These are phyloP conservation scores for Heliconius aoede DNA, from an alignment of 2,888 invertebrate species.

Conservation along the genomic window DNA sequence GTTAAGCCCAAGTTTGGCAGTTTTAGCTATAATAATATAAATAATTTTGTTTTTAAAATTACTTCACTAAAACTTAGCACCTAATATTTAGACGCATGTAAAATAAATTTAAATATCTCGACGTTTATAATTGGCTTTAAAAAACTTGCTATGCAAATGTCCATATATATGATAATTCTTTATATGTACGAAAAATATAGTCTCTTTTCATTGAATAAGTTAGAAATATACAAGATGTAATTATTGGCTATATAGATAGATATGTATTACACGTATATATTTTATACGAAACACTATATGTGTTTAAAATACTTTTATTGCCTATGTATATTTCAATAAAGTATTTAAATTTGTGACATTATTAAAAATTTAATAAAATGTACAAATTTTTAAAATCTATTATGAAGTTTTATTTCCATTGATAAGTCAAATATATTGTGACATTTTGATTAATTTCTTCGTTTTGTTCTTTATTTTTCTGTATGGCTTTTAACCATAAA, in stretches of 20 bases:
- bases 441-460: too few relatives aligned
- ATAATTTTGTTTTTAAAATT: neutral
- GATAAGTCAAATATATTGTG: too few relatives aligned
- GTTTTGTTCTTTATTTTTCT: too few relatives aligned
- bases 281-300: neutral
- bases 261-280: conserved; percentile 9
- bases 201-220: neutral
- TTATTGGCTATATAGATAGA: neutral
- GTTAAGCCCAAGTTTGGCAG: neutral
- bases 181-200: neutral
- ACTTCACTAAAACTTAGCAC: neutral
- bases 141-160: conserved; percentile 5
- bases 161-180: neutral
- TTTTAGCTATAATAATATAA: neutral
- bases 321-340: conserved; percentile 9
- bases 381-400: conserved; percentile 63
- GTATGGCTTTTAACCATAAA: too few relatives aligned
- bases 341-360: conserved; percentile 21
- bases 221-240: conserved; percentile 2
- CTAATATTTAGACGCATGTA: neutral
- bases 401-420: conserved; percentile 53
- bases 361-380: conserved; percentile 54
- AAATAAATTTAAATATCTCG: neutral
- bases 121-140: neutral
- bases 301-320: conserved; percentile 15